A percentile compares a stretch with the other conserved stretches of the same genome.
Evolutionary conservation across 30 jellyfish, hydroid and myxozoan species (phyloP).

Genomic region (Hydractinia symbiolongicarpus): DNA sequence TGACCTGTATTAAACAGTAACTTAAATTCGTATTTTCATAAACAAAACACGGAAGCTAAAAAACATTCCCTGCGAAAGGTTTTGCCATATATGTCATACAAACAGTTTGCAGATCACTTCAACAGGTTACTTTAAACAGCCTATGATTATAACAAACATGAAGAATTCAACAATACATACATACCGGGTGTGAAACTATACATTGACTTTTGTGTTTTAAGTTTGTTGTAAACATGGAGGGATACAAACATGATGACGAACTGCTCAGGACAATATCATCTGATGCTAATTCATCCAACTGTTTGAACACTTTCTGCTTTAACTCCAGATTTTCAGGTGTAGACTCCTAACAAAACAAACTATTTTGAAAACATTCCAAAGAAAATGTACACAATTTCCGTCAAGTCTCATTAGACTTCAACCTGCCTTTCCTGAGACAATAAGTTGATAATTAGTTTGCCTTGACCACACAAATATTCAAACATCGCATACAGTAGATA

Average conservation of each 20-base stretch:
- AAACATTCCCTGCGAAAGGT: no score
- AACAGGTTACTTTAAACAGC: neutral
- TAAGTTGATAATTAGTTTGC: no score
- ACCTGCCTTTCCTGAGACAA: neutral
- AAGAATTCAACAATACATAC: neutral
- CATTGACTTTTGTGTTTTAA: constrained; percentile 61
- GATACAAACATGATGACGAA: constrained; percentile 80
- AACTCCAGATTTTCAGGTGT: constrained; percentile 75
- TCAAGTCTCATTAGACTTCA: no score
- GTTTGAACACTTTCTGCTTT: constrained; percentile 67
- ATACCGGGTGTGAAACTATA: constrained; percentile 92
- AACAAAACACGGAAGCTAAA: no score
- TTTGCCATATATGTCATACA: neutral
- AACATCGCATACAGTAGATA: no score
- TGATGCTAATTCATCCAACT: constrained; percentile 54
- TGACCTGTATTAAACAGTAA: constrained; percentile 35
- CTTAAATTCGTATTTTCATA: neutral
- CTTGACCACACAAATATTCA: neutral
- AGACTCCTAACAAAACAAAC: constrained; percentile 53
- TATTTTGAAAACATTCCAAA: no score
- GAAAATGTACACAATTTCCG: no score
- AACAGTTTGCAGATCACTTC: neutral
- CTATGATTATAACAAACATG: neutral
- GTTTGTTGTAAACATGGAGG: constrained; percentile 70
- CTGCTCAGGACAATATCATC: constrained; percentile 65